Conservation (phyloP, 2,113 vertebrate species). For the Labeo rohita region DNA sequence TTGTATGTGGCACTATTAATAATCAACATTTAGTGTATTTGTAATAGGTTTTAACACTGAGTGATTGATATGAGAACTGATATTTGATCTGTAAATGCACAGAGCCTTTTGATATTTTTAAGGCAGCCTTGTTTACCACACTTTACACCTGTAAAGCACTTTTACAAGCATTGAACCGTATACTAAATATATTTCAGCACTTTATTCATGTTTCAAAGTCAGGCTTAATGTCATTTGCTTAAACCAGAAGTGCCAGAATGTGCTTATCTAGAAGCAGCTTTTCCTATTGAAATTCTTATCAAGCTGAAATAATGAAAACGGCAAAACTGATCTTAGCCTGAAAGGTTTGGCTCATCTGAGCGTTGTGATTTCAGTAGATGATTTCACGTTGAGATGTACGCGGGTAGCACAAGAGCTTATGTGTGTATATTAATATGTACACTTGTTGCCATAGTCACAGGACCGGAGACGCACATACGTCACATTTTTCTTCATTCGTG, state of each 20-base stretch:
- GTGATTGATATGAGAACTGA: no score
- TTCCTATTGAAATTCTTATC: not conserved
- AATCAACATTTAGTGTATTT: no score
- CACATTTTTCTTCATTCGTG: constrained; percentile 3
- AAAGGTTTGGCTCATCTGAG: not conserved
- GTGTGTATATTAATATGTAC: constrained; percentile 22
- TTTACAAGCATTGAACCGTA: not conserved
- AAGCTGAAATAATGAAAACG: not conserved
- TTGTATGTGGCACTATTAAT: no score
- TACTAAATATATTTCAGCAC: not conserved
- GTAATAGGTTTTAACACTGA: no score
- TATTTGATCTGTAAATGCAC: no score
- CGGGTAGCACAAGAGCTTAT: not conserved
- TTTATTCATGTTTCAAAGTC: not conserved
- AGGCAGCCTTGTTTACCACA: not conserved
- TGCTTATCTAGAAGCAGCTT: constrained; percentile 5
- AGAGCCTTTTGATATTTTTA: not conserved
- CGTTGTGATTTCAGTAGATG: not conserved
- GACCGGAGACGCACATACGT: not conserved
- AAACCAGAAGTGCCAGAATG: not conserved
- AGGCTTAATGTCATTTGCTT: not conserved
- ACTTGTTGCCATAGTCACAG: constrained; percentile 50
- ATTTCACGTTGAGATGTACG: not conserved
- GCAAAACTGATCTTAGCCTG: not conserved
- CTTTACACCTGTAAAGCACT: not conserved